Conservation (phyloP, 2,888 invertebrate genomes). For the Tyria jacobaeae region DNA sequence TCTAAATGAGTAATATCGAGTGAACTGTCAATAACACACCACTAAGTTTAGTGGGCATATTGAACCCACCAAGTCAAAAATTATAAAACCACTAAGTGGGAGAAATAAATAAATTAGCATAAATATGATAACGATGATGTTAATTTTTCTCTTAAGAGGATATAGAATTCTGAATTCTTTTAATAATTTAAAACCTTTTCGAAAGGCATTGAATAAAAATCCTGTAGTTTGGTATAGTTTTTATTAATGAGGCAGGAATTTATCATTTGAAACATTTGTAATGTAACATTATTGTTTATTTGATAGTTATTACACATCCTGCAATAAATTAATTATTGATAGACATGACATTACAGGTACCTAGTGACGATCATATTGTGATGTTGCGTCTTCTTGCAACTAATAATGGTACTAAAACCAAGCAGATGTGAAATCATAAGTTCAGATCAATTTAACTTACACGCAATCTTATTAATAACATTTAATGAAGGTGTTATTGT, state of each 20-base stretch:
- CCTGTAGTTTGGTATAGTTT: background rate
- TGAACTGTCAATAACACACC: slow-evolving; percentile 29
- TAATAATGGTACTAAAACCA: slow-evolving; percentile 13
- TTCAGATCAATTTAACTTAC: slow-evolving; percentile 23
- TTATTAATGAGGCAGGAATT: slow-evolving; percentile 34
- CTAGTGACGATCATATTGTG: slow-evolving; percentile 1
- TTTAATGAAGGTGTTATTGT: background rate
- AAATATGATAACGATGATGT: background rate
- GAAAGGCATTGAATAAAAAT: background rate
- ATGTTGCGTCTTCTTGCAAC: background rate
- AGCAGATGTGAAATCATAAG: slow-evolving; percentile 17
- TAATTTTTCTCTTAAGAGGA: background rate
- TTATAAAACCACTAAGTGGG: slow-evolving; percentile 7
- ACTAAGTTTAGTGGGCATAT: background rate
- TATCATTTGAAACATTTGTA: slow-evolving; percentile 12
- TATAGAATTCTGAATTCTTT: slow-evolving; percentile 3
- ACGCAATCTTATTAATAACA: background rate
- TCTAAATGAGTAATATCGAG: slow-evolving; percentile 40
- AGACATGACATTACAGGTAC: slow-evolving; percentile 13
- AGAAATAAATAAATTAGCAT: background rate
- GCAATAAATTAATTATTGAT: slow-evolving; percentile 23
- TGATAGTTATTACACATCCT: slow-evolving; percentile 31
- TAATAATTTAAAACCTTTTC: slow-evolving; percentile 14
- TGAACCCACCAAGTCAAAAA: slow-evolving; percentile 13
- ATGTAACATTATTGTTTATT: slow-evolving; percentile 3